Evolutionary conservation across 2,113 vertebrate genomes (phyloP).

Genomic region (Fregetta grallaria): DNA sequence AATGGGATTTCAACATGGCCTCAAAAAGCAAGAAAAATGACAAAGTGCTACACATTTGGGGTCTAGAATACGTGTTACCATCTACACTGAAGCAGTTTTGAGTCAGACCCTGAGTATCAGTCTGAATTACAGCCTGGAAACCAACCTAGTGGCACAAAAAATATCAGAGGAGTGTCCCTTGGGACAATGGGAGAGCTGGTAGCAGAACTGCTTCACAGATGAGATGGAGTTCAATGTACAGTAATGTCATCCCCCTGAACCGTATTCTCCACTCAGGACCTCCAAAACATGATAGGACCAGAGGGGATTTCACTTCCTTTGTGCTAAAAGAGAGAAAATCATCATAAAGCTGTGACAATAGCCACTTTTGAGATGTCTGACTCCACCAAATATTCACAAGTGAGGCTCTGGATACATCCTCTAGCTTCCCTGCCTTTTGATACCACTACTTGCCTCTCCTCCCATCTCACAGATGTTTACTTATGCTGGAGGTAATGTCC

Average conservation of each 20-base stretch:
- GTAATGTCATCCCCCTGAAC: too few species aligned
- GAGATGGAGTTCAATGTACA: not conserved
- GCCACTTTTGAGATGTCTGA: not conserved
- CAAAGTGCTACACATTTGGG: not conserved
- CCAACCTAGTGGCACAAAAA: not conserved
- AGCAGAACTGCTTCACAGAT: not conserved
- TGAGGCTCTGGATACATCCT: not conserved
- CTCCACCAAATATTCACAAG: not conserved
- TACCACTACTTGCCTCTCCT: not conserved
- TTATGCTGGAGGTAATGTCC: not conserved
- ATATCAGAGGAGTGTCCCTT: not conserved
- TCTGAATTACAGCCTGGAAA: not conserved
- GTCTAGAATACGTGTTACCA: not conserved
- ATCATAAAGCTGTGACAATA: accelerated
- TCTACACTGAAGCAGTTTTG: not conserved
- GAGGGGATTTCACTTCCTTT: not conserved
- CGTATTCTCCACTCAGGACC: not conserved
- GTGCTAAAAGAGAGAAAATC: not conserved
- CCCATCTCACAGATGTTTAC: not conserved
- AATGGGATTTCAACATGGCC: not conserved
- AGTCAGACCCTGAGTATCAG: not conserved
- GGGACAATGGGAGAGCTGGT: not conserved
- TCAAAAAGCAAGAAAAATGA: not conserved
- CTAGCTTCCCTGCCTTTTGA: not conserved
- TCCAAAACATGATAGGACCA: not conserved